Conservation (phyloP, 2,888 invertebrate genomes). For the Drosophila fulvimacula region DNA sequence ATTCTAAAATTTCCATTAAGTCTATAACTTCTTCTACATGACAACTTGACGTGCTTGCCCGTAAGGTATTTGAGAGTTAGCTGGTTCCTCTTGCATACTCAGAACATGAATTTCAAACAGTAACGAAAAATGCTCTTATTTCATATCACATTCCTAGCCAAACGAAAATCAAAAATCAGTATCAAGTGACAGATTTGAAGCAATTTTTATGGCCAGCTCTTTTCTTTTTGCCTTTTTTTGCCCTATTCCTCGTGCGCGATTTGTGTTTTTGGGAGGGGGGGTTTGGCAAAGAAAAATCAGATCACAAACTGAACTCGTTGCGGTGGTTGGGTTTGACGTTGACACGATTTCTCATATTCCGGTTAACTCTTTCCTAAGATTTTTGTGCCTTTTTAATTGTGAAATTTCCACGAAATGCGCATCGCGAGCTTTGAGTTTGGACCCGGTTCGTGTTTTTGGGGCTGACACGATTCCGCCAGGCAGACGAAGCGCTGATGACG, state of each 20-base stretch:
- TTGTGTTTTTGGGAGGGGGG: constrained; percentile 3
- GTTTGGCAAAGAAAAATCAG: constrained; percentile 49
- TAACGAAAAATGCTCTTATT: not conserved
- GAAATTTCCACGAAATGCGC: constrained; percentile 76
- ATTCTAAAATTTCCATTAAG: not conserved
- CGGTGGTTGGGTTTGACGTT: constrained; percentile 35
- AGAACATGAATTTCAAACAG: not conserved
- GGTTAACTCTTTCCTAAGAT: constrained; percentile 74
- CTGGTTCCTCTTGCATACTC: not conserved
- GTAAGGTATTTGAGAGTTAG: not conserved
- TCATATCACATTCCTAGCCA: not conserved
- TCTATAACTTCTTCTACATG: not conserved
- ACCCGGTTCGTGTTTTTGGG: constrained; percentile 55
- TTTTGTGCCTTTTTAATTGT: constrained; percentile 74
- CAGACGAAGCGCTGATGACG: constrained; percentile 46
- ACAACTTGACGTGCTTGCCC: not conserved
- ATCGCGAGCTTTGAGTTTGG: constrained; percentile 54
- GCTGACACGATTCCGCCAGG: constrained; percentile 70
- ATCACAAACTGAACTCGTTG: constrained; percentile 34
- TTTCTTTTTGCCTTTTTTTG: not conserved
- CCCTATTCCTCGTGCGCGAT: constrained; percentile 14
- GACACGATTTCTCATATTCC: constrained; percentile 72
- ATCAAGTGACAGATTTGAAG: constrained; percentile 19
- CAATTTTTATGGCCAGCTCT: constrained; percentile 32
- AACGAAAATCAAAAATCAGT: constrained; percentile 24